phyloP scores from a whole-genome alignment of 2,113 vertebrate species.

The Lipotes vexillifer region DNA sequence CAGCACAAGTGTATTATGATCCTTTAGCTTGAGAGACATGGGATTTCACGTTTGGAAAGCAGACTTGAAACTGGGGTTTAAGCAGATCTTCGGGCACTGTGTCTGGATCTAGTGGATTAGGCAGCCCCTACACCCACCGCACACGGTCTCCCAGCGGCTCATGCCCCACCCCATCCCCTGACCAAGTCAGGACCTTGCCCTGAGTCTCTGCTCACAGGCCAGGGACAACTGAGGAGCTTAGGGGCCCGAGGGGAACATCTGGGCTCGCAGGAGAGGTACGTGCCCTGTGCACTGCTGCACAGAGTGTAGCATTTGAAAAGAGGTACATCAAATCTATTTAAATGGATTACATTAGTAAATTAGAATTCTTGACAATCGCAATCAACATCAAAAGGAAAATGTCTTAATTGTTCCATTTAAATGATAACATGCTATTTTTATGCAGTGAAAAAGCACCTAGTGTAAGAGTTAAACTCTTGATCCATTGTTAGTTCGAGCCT shows the following conservation, averaged over 20 bases:
- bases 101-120: not conserved
- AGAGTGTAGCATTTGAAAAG: not conserved
- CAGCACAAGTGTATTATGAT: not conserved
- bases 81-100: not conserved
- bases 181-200: not conserved
- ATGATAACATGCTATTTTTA: not conserved
- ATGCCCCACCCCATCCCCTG: rapidly evolving
- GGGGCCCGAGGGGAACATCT: not conserved
- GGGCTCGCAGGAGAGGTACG: not conserved
- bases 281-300: not conserved
- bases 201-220: not conserved
- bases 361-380: not conserved
- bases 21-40: not conserved
- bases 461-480: not conserved
- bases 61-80: not conserved
- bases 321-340: not conserved
- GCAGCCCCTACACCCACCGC: not conserved
- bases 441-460: not conserved
- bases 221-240: rapidly evolving
- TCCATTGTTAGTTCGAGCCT: not conserved
- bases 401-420: not conserved
- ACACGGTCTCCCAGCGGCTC: rapidly evolving
- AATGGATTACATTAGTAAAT: not conserved
- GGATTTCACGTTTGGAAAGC: not conserved
- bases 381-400: not conserved